These are phyloP conservation scores for Brachyopa scutellaris DNA, from an alignment of 2,888 invertebrate species.

Conservation along the genomic window DNA sequence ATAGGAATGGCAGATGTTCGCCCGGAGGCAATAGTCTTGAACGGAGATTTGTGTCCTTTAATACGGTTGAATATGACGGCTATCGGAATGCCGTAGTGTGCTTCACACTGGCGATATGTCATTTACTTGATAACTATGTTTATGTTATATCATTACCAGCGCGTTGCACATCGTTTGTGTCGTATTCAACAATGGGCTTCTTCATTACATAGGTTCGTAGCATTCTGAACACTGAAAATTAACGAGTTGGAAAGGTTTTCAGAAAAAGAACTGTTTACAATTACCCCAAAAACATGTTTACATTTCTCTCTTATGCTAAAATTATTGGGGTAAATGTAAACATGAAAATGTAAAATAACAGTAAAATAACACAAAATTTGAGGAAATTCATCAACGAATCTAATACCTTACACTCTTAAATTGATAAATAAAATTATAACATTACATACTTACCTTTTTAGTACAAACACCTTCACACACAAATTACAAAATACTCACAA, in stretches of 20 bases:
- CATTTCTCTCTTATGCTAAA: neutral
- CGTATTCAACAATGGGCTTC: neutral
- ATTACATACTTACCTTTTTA: no score
- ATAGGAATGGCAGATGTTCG: neutral
- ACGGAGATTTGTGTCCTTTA: neutral
- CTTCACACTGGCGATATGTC: neutral
- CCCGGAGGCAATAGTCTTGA: neutral
- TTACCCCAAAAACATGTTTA: neutral
- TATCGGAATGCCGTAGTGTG: neutral
- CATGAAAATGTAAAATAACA: no score
- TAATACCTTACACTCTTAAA: no score
- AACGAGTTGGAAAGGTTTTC: neutral
- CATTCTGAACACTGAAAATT: neutral
- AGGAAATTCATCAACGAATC: no score
- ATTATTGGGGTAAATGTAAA: neutral
- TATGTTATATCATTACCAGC: no score
- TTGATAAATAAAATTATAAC: no score
- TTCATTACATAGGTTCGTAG: neutral
- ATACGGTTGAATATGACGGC: neutral
- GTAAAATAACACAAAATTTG: neutral
- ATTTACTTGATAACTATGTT: neutral
- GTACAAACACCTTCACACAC: no score
- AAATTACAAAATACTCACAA: no score
- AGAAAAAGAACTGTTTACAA: neutral
- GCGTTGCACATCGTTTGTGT: neutral